Base-by-base conservation (phyloP, 2,888 invertebrate species). In the Chrysopilus asiliformis region DNA sequence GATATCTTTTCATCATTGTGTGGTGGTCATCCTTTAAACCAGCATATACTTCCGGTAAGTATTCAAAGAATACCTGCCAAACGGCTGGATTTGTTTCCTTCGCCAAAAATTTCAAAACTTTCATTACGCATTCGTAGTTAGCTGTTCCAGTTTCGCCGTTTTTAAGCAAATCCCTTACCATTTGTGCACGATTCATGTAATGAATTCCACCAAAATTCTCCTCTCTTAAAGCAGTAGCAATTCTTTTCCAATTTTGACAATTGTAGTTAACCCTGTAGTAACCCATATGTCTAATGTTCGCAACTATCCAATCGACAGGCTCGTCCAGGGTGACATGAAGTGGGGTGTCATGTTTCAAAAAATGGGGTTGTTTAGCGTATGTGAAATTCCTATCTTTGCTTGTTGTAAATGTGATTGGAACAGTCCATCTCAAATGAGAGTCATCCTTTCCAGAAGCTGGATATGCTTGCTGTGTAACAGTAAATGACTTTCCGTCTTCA, bases 141-240 rank as follows among this genome's bases (percentile, higher is more conserved):
- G 32, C 76, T 72, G 13, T 76, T 62, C 0, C 83, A 83, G 25
- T 20, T 8, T n/a, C 12, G 2, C 30, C 36, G 14, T 32, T 26
- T 13, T 25, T 37, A 10, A 37, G 70, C 0, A 83, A 75, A 55
- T 95, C 94, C 46, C 89, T 82, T 10, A 95, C 66, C 29, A 94
- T 65, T 55, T 93, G 89, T 0, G 86, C 89, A 27, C 90, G 68
- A 53, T 89, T 89, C 33, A 79, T 75, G 1, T 76, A 68, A 45
- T 80, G 73, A 39, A 90, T 80, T 38, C 70, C 71, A 49, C 67
- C 61, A 41, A 73, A 79, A 6, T 67, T 70, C 3, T 68, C 63
- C 13, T 36, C 18, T n/a, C 71, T 70, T 76, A 65, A 32, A 70
- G 49, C 72, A 12, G 70, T 60, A 14, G 68, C 74, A 3, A 87